These are phyloP conservation scores for human (Homo sapiens) DNA, from an alignment of 2,113 vertebrate genomes.

Conservation along the genomic window DNA sequence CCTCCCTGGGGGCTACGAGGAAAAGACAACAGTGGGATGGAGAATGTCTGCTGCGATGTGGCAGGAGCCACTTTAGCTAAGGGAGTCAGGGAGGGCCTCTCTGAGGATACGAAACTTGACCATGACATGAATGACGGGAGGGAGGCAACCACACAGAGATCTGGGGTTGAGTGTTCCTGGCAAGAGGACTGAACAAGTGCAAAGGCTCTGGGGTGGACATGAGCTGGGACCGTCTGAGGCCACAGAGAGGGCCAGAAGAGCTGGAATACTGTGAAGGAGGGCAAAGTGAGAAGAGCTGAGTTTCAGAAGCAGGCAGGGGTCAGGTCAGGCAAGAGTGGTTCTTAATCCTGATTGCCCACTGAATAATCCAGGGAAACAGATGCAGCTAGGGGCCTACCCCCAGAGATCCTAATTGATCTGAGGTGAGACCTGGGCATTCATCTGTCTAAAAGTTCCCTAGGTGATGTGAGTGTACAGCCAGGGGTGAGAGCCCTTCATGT, in stretches of 20 bases:
- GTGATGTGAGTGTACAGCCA: neutral
- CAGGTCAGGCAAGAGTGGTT: neutral
- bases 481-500: neutral
- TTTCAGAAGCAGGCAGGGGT: neutral
- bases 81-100: neutral
- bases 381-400: neutral
- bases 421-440: neutral
- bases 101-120: neutral
- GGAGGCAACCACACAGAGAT: neutral
- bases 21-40: neutral
- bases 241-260: neutral
- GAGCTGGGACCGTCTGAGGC: neutral
- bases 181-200: neutral
- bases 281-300: neutral
- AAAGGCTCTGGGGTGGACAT: neutral
- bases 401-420: neutral
- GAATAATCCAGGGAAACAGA: neutral
- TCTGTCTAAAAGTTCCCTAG: neutral
- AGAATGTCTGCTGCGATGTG: fast-evolving
- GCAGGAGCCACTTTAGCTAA: neutral
- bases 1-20: neutral
- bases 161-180: neutral
- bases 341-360: neutral
- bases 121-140: neutral
- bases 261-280: neutral